Base-by-base conservation (phyloP, 2,888 invertebrate species). In the Drosophila neutralis region DNA sequence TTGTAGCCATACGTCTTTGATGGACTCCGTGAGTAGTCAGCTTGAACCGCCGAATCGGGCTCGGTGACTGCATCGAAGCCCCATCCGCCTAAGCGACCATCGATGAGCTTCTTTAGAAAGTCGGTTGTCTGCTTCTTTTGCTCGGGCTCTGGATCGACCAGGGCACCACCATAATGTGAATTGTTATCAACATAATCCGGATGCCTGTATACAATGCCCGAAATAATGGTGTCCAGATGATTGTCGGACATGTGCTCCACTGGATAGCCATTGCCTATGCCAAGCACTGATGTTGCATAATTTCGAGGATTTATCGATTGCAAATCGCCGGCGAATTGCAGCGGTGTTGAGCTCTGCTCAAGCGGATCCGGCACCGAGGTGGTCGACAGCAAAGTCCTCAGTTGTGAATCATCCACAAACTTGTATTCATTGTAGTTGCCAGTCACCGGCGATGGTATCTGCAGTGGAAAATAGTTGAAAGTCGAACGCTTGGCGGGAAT, bases 161-260 rank as follows among this genome's bases (percentile, higher is more conserved):
- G 53, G 2, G 77, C 73, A 18, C 91, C 90, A 27, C 80, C 90
- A 62, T 80, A 81, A 8, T 88, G 73, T 21, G 86, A 68, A 36
- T 69, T 60, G 31, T 73, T 80, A 4, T 91, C 85, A n/a, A 90
- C 74, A 38, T 92, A 92, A 10, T 86, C 88, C 2, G 91, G 89
- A 83, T 92, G 92, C 49, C 75, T 77, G 51, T 88, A 83, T 4
- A 92, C 76, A 56, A 92, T 89, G 38, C 90, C 88, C 11, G 89
- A 80, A 21, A 92, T 92, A 4, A 92, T 83, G 59, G 80, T 83
- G 67, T 92, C 92, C 63, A 92, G 80, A 5, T 91, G 83, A 3
- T 82, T 77, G 65, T 91, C 82, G 29, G 89, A 73, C 13, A 83
- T 36, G 40, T 77, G 82, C 40, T 82, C 82, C 40, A 80, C 75